Conservation (phyloP, 2,113 vertebrate genomes). For the Dicaeum eximium region DNA sequence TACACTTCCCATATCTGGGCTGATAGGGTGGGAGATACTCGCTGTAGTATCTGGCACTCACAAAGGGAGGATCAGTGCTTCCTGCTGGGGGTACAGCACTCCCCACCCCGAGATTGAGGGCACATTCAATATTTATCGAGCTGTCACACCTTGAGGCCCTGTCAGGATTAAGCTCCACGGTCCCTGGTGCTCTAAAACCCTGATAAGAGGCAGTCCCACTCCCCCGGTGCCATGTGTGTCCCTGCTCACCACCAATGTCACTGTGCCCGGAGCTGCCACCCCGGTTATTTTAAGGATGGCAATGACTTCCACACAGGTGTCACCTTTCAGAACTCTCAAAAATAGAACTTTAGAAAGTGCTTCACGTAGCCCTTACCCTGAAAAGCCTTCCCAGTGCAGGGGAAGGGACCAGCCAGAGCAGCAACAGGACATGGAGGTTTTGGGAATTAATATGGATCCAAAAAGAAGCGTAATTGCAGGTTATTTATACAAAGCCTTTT, state of each 20-base stretch:
- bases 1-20: not conserved
- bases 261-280: not conserved
- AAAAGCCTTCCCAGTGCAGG: not conserved
- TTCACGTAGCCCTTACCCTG: not conserved
- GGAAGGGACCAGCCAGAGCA: not conserved
- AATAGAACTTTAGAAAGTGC: not conserved
- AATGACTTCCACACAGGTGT: not conserved
- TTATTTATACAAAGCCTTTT: not conserved
- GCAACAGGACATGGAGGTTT: not conserved
- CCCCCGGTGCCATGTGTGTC: not conserved
- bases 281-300: not conserved
- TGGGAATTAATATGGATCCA: not conserved
- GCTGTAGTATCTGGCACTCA: not conserved
- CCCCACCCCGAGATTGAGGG: slow-evolving; percentile 4
- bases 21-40: not conserved
- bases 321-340: slow-evolving; percentile 5
- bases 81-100: not conserved
- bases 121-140: slow-evolving; percentile 43
- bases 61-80: not conserved
- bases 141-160: slow-evolving; percentile 7
- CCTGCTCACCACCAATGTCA: not conserved
- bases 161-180: not conserved
- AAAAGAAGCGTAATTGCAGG: not conserved
- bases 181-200: not conserved
- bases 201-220: not conserved